These are phyloP conservation scores for Drosophila mauritiana DNA, from an alignment of 1,140 invertebrate genomes.

Conservation along the genomic window DNA sequence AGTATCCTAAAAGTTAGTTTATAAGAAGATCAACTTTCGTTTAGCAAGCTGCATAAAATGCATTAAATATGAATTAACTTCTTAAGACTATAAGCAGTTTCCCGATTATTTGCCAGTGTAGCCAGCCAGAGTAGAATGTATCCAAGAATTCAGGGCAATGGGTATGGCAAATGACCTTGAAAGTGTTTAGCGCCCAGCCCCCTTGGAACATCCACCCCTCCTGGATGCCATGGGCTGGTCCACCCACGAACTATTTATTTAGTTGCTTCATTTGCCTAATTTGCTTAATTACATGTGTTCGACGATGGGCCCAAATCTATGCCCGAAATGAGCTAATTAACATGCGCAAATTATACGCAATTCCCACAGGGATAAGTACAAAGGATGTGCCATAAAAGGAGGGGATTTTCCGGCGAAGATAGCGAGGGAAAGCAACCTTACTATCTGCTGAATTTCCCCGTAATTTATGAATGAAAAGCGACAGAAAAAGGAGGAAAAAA, in stretches of 20 bases:
- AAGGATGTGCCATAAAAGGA: constrained; percentile 17
- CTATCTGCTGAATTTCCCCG: constrained; percentile 56
- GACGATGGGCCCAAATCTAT: constrained; percentile 48
- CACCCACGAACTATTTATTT: constrained; percentile 58
- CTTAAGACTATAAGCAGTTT: neutral
- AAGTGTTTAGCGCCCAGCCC: constrained; percentile 20
- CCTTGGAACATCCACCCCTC: neutral
- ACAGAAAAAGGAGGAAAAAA: constrained; percentile 3
- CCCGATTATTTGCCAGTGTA: neutral
- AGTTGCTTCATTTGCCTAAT: constrained; percentile 71
- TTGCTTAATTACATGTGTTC: constrained; percentile 71
- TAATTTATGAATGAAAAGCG: constrained; percentile 75
- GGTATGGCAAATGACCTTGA: constrained; percentile 30
- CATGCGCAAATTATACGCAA: constrained; percentile 73
- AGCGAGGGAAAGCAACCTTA: constrained; percentile 7
- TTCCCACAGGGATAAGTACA: constrained; percentile 55
- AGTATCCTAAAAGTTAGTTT: no score
- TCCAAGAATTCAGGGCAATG: neutral
- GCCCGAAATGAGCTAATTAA: constrained; percentile 72
- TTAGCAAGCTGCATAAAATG: no score
- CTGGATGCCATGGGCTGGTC: neutral
- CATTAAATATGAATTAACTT: neutral
- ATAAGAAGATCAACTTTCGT: no score
- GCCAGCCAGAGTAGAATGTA: neutral
- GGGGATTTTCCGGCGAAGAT: constrained; percentile 18